phyloP scores from a whole-genome alignment of 2,797 vertebrate species.

The Botia kubotai region DNA sequence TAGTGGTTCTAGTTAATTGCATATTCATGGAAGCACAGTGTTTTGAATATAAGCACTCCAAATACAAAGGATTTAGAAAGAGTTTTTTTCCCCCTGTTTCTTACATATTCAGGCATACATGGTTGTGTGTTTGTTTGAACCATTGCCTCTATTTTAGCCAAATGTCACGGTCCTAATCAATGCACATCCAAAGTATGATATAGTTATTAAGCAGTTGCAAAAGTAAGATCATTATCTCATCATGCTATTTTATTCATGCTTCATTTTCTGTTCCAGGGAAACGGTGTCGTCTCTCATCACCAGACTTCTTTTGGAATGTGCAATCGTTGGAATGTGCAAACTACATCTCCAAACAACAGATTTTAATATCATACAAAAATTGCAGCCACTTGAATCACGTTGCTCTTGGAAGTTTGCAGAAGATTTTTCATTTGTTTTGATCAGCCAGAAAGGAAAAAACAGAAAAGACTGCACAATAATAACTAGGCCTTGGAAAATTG shows the following conservation, averaged over 20 bases:
- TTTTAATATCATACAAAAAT: slow-evolving; percentile 37
- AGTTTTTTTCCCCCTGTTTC: background rate
- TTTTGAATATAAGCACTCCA: background rate
- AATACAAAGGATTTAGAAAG: background rate
- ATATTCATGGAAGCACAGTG: background rate
- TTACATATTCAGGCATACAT: background rate
- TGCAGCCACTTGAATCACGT: slow-evolving; percentile 45
- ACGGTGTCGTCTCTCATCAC: slow-evolving; percentile 7
- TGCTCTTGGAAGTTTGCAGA: slow-evolving; percentile 33
- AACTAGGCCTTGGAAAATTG: slow-evolving; percentile 57
- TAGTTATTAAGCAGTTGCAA: slow-evolving; percentile 28
- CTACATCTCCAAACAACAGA: slow-evolving; percentile 7
- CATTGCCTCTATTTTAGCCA: background rate
- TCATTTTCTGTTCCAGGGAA: slow-evolving; percentile 12
- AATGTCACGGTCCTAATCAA: slow-evolving; percentile 11
- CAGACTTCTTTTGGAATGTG: slow-evolving; percentile 14
- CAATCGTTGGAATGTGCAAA: slow-evolving; percentile 1
- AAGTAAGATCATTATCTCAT: slow-evolving; percentile 33
- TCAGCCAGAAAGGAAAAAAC: slow-evolving; percentile 31
- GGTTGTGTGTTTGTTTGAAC: background rate
- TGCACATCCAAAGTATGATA: slow-evolving; percentile 26
- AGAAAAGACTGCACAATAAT: slow-evolving; percentile 55
- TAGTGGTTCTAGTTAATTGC: too few relatives aligned
- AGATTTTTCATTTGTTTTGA: slow-evolving; percentile 43
- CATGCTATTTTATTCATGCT: background rate